These are phyloP conservation scores for Drosophila stalkeri DNA, from an alignment of 2,888 invertebrate genomes.

Conservation along the genomic window DNA sequence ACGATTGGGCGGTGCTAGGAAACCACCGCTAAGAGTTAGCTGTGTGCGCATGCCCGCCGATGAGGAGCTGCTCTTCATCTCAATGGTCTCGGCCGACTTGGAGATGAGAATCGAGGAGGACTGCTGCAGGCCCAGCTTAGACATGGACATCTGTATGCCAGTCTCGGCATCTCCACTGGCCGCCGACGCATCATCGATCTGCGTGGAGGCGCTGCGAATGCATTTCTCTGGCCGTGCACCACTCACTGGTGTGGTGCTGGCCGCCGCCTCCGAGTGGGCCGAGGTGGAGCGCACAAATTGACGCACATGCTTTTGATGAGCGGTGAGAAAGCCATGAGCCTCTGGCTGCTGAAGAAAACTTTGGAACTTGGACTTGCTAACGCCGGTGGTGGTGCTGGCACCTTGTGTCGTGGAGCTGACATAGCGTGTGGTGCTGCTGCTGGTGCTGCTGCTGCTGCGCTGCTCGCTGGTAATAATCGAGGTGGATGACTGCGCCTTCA, in stretches of 20 bases:
- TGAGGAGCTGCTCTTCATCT: constrained; percentile 82
- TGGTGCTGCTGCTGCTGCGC: constrained; percentile 65
- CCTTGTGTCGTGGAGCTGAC: constrained; percentile 49
- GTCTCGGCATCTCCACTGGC: constrained; percentile 46
- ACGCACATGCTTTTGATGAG: constrained; percentile 85
- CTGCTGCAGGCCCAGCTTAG: constrained; percentile 83
- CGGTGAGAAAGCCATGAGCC: constrained; percentile 81
- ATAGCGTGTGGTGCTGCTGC: constrained; percentile 68
- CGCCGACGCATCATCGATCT: constrained; percentile 82
- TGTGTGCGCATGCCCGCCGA: constrained; percentile 84
- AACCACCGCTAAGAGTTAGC: constrained; percentile 84
- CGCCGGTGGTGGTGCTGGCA: constrained; percentile 32
- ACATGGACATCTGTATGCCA: constrained; percentile 64
- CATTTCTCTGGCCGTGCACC: constrained; percentile 82
- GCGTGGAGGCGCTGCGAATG: constrained; percentile 84
- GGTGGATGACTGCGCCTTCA: constrained; percentile 84
- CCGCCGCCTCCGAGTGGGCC: constrained; percentile 84
- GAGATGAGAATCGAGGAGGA: constrained; percentile 85
- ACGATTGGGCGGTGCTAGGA: constrained; percentile 85
- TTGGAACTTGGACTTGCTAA: constrained; percentile 83
- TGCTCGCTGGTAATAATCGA: constrained; percentile 83
- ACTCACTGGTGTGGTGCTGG: constrained; percentile 57
- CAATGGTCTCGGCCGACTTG: constrained; percentile 85
- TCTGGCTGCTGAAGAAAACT: constrained; percentile 85
- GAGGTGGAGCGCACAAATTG: constrained; percentile 85